Evolutionary conservation across 2,888 invertebrate genomes (phyloP), one percentile per base, ranked within the genome.

Genomic region (Drosophila anomalata): DNA sequence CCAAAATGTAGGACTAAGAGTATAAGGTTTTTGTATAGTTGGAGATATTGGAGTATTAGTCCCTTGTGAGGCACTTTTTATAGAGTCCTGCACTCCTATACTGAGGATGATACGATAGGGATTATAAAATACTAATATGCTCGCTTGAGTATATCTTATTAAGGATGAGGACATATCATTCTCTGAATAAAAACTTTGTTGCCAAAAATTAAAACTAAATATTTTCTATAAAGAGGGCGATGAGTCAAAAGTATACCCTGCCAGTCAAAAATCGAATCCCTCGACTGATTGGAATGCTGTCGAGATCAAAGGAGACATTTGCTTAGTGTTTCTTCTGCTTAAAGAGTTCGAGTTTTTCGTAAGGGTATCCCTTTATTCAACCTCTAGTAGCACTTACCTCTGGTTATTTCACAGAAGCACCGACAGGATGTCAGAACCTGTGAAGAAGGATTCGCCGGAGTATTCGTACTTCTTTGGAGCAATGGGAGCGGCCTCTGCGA

Each of bases 401-500:
- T 9, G 1, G 1, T 7, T 0, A 2, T 2, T 41, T 41, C 11
- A n/a, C 33, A 50, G 26, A 17, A 44, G 6, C 22, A 6, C 44
- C 22, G 11, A 22, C 39, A 31, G 5, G 24, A 65, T 65, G 66
- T 9, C 51, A 0, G 8, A n/a, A 9, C 29, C 29, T 9, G 20
- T 5, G 2, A 42, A 42, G 1, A 50, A 44, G 6, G 83, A 85
- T 0, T 75, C 29, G 14, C 82, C 82, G 3, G 65, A 88, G 2
- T 82, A 82, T 69, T 73, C 88, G 0, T 69, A 66, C 17, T 82
- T 82, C 62, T 82, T 82, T 63, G 82, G 82, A 0, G 73, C 88
- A 92, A 94, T 99, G 92, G 99, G 99, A 72, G 98, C 99, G 66
- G 99, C 99, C 88, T 94, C 99, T 80, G 95, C 98, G 76, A 99